Evolutionary conservation across 1,140 invertebrate genomes (phyloP).

Genomic region (Pentalonia nigronervosa): DNA sequence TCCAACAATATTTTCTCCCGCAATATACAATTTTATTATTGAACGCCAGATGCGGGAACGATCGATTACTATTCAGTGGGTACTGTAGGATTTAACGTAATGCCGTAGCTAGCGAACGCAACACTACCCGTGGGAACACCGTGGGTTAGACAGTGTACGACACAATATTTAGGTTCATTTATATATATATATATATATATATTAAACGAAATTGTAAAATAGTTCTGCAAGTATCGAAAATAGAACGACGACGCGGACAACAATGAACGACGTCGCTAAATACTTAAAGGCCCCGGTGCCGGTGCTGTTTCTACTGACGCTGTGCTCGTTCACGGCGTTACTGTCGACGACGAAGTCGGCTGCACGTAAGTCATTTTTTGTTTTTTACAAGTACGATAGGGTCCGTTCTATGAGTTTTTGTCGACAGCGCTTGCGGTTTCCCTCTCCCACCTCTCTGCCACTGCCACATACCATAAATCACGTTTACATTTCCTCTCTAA

Average conservation of each 20-base stretch:
- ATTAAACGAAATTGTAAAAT: not conserved
- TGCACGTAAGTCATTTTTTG: not conserved
- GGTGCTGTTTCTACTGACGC: not conserved
- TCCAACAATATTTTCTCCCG: not conserved
- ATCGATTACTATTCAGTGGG: not conserved
- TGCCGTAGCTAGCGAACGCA: not conserved
- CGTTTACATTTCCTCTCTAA: not conserved
- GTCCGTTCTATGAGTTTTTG: not conserved
- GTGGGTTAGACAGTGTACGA: not conserved
- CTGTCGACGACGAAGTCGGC: not conserved
- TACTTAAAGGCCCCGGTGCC: not conserved
- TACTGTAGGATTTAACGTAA: not conserved
- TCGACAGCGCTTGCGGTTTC: not conserved
- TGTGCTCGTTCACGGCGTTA: not conserved
- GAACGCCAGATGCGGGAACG: not conserved
- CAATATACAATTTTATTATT: not conserved
- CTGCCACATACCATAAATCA: not conserved
- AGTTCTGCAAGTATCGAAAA: not conserved
- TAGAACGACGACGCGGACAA: not conserved
- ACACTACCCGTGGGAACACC: not conserved
- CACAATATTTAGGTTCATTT: not conserved
- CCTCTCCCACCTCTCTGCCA: not conserved
- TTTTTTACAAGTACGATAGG: not conserved
- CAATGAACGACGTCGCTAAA: not conserved
- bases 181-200: not conserved